Percentiles rank a stretch among this genome's conserved stretches.
Evolutionary conservation across 2,113 vertebrate genomes (phyloP).

Genomic region (Xiphophorus maculatus): DNA sequence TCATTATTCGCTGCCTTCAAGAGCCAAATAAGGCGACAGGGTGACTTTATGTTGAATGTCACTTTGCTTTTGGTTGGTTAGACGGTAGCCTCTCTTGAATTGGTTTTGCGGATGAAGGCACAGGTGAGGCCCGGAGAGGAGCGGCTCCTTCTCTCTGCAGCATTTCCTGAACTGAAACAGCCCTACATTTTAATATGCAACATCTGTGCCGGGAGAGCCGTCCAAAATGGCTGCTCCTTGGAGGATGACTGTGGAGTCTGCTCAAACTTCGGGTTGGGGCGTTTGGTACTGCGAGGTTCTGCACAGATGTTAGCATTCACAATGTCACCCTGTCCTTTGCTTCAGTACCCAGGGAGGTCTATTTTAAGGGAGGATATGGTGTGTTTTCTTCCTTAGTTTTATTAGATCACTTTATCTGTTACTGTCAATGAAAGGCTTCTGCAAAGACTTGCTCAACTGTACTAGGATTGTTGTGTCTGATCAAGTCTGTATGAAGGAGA

Average conservation of each 20-base stretch:
- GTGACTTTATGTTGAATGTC: slow-evolving; percentile 84
- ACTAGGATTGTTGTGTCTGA: slow-evolving; percentile 42
- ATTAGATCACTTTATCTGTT: slow-evolving; percentile 71
- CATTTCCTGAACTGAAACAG: slow-evolving; percentile 71
- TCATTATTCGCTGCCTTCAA: slow-evolving; percentile 65
- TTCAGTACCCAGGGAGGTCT: slow-evolving; percentile 74
- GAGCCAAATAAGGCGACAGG: slow-evolving; percentile 75
- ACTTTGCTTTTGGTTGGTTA: slow-evolving; percentile 84
- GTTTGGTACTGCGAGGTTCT: slow-evolving; percentile 79
- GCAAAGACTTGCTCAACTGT: slow-evolving; percentile 49
- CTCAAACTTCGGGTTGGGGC: slow-evolving; percentile 80
- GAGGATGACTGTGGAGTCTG: slow-evolving; percentile 82
- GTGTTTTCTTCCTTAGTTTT: slow-evolving; percentile 74
- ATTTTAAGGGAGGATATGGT: slow-evolving; percentile 71
- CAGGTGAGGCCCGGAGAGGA: slow-evolving; percentile 82
- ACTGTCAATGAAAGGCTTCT: slow-evolving; percentile 67
- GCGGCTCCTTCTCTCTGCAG: slow-evolving; percentile 60
- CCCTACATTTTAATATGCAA: slow-evolving; percentile 86
- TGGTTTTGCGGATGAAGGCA: slow-evolving; percentile 84
- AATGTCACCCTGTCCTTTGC: slow-evolving; percentile 85
- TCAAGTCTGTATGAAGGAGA: slow-evolving; percentile 59
- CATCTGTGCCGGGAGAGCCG: slow-evolving; percentile 84
- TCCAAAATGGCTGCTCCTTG: slow-evolving; percentile 87
- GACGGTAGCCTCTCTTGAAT: slow-evolving; percentile 79
- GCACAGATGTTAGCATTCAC: slow-evolving; percentile 83